phyloP scores from a whole-genome alignment of 92 coral and sea anemone genomes.

The Porites rus region DNA sequence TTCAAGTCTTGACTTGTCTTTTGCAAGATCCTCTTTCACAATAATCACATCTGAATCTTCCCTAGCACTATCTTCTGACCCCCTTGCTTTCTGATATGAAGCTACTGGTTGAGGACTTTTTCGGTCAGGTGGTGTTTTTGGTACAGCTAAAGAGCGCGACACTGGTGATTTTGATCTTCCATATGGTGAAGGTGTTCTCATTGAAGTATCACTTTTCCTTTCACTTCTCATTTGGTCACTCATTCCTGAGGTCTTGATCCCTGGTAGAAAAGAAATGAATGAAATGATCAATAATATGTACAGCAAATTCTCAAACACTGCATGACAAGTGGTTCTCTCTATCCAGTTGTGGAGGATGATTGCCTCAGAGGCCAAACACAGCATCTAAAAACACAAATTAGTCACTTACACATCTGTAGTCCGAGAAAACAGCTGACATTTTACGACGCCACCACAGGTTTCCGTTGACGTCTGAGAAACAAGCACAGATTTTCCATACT shows the following conservation, averaged over 20 bases:
- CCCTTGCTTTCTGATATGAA: conserved; percentile 26
- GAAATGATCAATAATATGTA: too few relatives aligned
- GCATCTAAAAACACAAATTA: too few relatives aligned
- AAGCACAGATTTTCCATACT: too few relatives aligned
- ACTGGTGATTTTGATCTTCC: conserved; percentile 54
- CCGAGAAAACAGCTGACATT: too few relatives aligned
- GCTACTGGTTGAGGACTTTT: conserved; percentile 39
- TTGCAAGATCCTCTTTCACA: conserved; percentile 61
- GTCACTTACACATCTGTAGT: too few relatives aligned
- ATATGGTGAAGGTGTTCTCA: conserved; percentile 26
- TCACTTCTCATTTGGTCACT: conserved; percentile 34
- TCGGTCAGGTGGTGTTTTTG: conserved; percentile 21
- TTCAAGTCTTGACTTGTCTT: conserved; percentile 48
- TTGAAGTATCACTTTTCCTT: conserved; percentile 36
- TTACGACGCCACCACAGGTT: too few relatives aligned
- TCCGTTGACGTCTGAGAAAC: too few relatives aligned
- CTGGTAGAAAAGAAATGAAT: not conserved
- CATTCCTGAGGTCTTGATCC: conserved; percentile 27
- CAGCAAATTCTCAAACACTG: too few relatives aligned
- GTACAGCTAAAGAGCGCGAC: conserved; percentile 40
- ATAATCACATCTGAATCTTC: conserved; percentile 65
- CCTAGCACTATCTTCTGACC: conserved; percentile 34
- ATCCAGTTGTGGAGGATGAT: too few relatives aligned
- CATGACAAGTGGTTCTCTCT: too few relatives aligned
- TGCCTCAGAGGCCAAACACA: too few relatives aligned